Base-by-base conservation (phyloP, 2,888 invertebrate genomes). In the Eupelmus urozonus region DNA sequence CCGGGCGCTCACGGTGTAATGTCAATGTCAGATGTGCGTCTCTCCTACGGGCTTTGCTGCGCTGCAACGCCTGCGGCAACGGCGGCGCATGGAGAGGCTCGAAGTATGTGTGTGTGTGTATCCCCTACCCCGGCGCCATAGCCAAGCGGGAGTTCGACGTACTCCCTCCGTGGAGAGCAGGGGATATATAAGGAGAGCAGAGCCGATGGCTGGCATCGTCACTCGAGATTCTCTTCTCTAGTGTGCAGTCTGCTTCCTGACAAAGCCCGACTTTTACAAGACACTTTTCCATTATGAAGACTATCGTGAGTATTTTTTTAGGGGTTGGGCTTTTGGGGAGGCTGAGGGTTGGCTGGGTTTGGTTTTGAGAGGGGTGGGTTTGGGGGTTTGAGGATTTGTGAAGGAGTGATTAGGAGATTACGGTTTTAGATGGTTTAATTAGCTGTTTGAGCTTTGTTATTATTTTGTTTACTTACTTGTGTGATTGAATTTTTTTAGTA, bases 1-100 rank as follows among this genome's bases (percentile, higher is more conserved):
- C 57, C 55, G 40, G 18, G 60, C 59, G 66, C 57, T 34, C 9
- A n/a, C n/a, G n/a, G n/a, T 16, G 9, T 71, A 79, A 79, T 79
- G 79, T 75, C 79, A 79, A 79, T 79, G 79, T 79, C 79, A 79
- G 18, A 42, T 0, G 27, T 27, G 29, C 20, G 59, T 49, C 18
- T 16, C 20, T 42, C 9, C 9, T 45, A 45, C 16, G 45, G 9
- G 34, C 34, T 5, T 34, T 5, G 3, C 3, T 34, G 9, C 20
- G 42, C 9, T n/a, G 25, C 16, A 34, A 45, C 55, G 53, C 49
- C 2, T 29, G 62, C 34, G 9, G 18, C 29, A n/a, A 45, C 45
- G 0, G 62, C 34, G 16, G 9, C 55, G 11, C 34, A n/a, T n/a
- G n/a, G n/a, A n/a, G n/a, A n/a, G n/a, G n/a, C n/a, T n/a, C n/a